Conservation (phyloP, 2,113 vertebrate species). For the Oryzias curvinotus region DNA sequence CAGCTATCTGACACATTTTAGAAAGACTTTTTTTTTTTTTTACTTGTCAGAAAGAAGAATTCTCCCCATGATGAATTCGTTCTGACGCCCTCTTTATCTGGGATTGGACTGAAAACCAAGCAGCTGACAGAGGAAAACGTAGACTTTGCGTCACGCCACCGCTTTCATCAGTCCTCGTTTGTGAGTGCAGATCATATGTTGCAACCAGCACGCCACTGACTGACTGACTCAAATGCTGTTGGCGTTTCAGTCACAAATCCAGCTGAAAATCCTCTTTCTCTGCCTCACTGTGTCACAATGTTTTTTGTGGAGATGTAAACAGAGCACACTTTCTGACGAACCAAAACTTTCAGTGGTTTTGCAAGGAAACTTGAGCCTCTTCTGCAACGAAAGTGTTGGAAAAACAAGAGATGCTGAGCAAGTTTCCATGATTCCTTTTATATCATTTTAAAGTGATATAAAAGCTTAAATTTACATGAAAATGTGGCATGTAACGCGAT, state of each 20-base stretch:
- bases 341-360: background rate
- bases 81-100: conserved; percentile 84
- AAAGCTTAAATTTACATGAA: background rate
- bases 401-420: background rate
- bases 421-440: background rate
- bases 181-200: conserved; percentile 78
- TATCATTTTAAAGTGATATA: background rate
- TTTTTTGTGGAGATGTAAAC: background rate
- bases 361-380: background rate
- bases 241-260: background rate
- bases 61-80: conserved; percentile 82
- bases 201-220: conserved; percentile 74
- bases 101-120: conserved; percentile 86
- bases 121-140: conserved; percentile 93
- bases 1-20: no score
- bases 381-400: conserved; percentile 2
- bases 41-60: conserved; percentile 46
- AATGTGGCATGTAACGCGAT: background rate
- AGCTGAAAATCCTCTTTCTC: conserved; percentile 17
- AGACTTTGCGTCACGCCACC: conserved; percentile 90
- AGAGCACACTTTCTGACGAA: background rate
- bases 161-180: conserved; percentile 87
- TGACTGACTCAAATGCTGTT: conserved; percentile 2
- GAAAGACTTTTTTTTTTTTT: no score
- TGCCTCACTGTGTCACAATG: conserved; percentile 12